Base-by-base conservation (phyloP, 2,888 invertebrate species). In the Camptogramma bilineatum region DNA sequence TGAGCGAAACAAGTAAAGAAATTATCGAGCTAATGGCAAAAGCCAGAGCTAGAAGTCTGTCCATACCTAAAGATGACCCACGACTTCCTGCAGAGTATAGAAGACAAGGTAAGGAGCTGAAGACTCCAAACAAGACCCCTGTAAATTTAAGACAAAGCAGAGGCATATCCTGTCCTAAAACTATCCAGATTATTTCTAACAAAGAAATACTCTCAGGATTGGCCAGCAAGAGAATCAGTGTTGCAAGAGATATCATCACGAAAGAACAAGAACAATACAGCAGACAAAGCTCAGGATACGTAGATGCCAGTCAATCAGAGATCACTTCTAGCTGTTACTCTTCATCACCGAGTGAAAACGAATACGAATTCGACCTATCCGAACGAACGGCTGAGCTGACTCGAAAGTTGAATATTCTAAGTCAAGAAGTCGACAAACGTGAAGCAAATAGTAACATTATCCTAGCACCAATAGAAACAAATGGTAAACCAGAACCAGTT, bases 151-250 rank as follows among this genome's bases (percentile, higher is more conserved):
- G 88, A 70, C 83, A 85, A 18, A 75, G 76, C 24, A 82, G 92
- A 76, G 91, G 91, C 69, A 90, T 88, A 74, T 94, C 88, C 24
- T 94, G 87, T 83, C 94, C 85, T 67, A 94, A 93, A 89, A 94
- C 88, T 5, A 94, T 93, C 69, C 91, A 93, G 75, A 93, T 93
- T 57, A 91, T 93, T 48, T 90, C 92, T 59, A 88, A 93, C 66
- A 87, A 80, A 70, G 94, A 94, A 83, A 87, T 94, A 66, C 80
- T 94, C 53, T 91, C 93, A 62, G 93, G 94, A 62, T 88, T 95
- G 71, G 77, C 84, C 13, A 83, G 85, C 64, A 91, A 89, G 21
- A 86, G 90, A 68, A 83, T 83, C 70, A 72, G 85, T 54, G 86
- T 87, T 56, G 77, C 83, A 17, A 31, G 53, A 17, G 66, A 62